Percentiles rank a stretch among this genome's conserved stretches.
Evolutionary conservation across 2,113 vertebrate species (phyloP).

Genomic region (Shinisaurus crocodilurus): DNA sequence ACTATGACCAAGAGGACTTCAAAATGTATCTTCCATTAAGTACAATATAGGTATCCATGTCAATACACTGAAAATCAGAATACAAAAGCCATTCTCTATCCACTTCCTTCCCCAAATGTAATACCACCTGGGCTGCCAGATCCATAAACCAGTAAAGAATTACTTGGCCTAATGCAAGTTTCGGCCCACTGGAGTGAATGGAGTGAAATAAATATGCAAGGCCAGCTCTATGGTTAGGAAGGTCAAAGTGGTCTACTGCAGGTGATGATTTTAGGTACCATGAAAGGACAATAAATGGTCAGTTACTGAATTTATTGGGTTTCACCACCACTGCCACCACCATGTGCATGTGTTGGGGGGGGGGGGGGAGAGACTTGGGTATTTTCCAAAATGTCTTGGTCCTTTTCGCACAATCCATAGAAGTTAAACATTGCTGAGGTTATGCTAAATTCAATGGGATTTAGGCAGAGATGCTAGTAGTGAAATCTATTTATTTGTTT

Average conservation of each 20-base stretch:
- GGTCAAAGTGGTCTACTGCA: neutral
- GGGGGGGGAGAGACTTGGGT: neutral
- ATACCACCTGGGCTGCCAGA: neutral
- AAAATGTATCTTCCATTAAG: neutral
- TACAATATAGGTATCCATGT: neutral
- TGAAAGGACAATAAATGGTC: neutral
- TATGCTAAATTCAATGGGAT: neutral
- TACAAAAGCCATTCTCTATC: neutral
- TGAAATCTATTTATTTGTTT: neutral
- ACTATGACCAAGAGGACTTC: neutral
- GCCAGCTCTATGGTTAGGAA: neutral
- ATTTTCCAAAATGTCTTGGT: neutral
- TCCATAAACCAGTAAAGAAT: neutral
- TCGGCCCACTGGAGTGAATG: neutral
- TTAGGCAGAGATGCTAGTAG: neutral
- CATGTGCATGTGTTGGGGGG: neutral
- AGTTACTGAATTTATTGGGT: neutral
- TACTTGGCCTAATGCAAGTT: neutral
- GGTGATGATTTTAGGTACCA: neutral
- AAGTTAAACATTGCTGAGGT: neutral
- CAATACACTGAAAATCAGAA: conserved; percentile 15
- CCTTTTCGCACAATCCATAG: neutral
- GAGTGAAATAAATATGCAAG: neutral
- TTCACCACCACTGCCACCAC: neutral
- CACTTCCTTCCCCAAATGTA: neutral